Conservation (phyloP, 2,113 vertebrate genomes). For the Rattus rattus region DNA sequence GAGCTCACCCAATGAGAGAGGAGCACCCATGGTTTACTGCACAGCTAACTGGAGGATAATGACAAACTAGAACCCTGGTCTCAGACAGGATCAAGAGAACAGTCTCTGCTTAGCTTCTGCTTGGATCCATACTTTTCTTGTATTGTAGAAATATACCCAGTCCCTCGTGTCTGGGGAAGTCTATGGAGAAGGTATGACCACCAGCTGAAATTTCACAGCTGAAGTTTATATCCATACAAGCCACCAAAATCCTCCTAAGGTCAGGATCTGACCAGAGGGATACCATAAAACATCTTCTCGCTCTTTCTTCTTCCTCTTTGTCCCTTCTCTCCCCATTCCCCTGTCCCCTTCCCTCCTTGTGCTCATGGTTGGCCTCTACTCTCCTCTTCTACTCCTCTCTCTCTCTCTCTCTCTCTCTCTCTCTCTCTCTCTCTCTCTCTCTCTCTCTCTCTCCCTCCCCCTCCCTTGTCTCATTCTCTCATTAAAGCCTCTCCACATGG, state of each 20-base stretch:
- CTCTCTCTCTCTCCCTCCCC: no score
- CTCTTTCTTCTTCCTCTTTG: no score
- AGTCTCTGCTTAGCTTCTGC: not conserved
- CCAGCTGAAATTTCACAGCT: not conserved
- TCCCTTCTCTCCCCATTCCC: no score
- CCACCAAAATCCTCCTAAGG: conserved; percentile 33
- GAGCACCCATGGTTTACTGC: not conserved
- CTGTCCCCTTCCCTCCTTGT: no score
- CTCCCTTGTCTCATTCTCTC: no score
- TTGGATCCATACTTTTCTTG: not conserved
- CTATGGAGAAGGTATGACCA: not conserved
- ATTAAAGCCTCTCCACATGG: no score
- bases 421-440: no score
- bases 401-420: no score
- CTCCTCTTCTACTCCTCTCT: no score
- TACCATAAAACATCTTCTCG: not conserved
- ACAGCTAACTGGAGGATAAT: not conserved
- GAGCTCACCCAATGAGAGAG: not conserved
- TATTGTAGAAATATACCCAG: not conserved
- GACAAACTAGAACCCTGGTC: not conserved
- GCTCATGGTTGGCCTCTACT: no score
- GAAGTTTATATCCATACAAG: not conserved
- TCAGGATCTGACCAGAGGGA: not conserved
- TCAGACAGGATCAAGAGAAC: not conserved
- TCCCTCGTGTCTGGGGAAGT: not conserved